These are phyloP conservation scores for Macrosteles quadrilineatus DNA, from an alignment of 1,140 invertebrate genomes.

Conservation along the genomic window DNA sequence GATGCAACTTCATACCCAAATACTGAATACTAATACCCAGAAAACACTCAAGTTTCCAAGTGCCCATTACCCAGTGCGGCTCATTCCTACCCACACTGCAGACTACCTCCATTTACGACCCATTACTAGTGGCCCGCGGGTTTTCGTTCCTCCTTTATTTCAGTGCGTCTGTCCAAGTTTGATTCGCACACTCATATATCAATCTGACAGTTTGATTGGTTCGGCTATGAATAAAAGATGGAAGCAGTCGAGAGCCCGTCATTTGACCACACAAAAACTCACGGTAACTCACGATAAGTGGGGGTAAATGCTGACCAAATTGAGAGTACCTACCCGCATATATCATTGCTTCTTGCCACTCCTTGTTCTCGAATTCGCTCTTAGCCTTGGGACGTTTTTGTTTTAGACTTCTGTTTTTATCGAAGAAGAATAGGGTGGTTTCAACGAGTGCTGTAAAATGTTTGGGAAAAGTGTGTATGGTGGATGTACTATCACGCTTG, in stretches of 20 bases:
- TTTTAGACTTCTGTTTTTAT: background rate
- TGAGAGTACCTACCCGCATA: conserved; percentile 14
- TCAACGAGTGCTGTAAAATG: too few relatives aligned
- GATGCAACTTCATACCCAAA: too few relatives aligned
- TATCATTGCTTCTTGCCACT: conserved; percentile 8
- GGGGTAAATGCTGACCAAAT: conserved; percentile 8
- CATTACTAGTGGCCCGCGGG: background rate
- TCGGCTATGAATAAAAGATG: conserved; percentile 17
- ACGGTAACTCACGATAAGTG: conserved; percentile 4
- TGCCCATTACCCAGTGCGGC: too few relatives aligned
- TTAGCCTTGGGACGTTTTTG: background rate
- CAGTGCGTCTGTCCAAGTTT: conserved; percentile 22
- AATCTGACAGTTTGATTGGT: conserved; percentile 25
- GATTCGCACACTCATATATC: conserved; percentile 24
- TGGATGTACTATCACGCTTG: too few relatives aligned
- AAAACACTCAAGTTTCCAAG: too few relatives aligned
- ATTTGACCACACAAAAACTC: conserved; percentile 19
- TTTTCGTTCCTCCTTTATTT: background rate
- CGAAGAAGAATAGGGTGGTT: too few relatives aligned
- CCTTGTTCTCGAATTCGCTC: background rate
- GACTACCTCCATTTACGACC: background rate
- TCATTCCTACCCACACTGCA: too few relatives aligned
- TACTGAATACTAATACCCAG: too few relatives aligned
- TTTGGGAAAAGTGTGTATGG: too few relatives aligned
- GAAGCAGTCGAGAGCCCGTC: background rate